A percentile compares a stretch with the other conserved stretches of the same genome.
Conservation (phyloP, 2,113 vertebrate genomes). For the Taxidea taxus region DNA sequence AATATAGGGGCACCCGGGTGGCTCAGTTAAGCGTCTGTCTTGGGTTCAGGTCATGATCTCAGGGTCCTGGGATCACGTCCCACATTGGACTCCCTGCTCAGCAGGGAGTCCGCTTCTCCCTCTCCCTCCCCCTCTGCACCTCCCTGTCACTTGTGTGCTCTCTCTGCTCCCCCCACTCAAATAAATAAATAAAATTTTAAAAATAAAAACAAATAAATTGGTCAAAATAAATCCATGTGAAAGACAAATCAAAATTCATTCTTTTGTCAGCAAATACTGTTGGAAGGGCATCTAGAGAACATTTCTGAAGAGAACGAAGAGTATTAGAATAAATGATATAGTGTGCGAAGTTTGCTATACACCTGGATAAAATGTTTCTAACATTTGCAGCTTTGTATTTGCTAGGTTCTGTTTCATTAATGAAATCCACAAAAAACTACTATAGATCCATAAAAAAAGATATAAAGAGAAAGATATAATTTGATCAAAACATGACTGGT, state of each 20-base stretch:
- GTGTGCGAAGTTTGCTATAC: background rate
- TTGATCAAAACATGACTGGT: background rate
- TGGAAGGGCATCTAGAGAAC: background rate
- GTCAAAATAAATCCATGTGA: slow-evolving; percentile 15
- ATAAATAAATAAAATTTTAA: background rate
- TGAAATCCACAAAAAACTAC: background rate
- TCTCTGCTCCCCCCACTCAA: background rate
- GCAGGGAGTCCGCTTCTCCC: too few relatives aligned
- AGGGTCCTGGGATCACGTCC: too few relatives aligned
- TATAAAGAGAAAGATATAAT: background rate
- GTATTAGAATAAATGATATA: background rate
- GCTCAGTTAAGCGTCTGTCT: background rate
- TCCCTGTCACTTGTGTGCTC: fast-evolving
- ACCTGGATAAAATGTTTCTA: background rate
- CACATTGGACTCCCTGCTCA: too few relatives aligned
- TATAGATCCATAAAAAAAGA: background rate
- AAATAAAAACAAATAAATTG: background rate
- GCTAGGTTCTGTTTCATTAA: background rate
- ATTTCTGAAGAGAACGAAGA: background rate
- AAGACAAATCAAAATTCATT: slow-evolving; percentile 10
- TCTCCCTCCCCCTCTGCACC: background rate
- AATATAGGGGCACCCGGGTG: background rate
- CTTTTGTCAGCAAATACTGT: slow-evolving; percentile 13
- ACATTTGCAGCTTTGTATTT: background rate
- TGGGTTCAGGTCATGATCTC: too few relatives aligned